Conservation (phyloP, 2,113 vertebrate genomes). For the Chaetorhynchus papuensis region DNA sequence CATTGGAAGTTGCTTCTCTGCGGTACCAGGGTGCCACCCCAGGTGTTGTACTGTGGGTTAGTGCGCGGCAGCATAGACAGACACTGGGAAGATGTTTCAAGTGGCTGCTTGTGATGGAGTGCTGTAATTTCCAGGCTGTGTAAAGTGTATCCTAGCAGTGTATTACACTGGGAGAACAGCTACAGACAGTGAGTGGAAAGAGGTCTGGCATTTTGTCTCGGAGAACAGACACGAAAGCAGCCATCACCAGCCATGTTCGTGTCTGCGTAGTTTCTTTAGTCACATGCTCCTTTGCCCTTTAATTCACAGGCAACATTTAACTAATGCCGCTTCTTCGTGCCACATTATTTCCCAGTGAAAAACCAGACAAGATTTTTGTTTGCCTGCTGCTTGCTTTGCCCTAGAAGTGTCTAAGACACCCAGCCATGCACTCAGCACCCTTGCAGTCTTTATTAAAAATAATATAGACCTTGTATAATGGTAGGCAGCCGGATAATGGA, state of each 20-base stretch:
- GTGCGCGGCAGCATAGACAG: fast-evolving
- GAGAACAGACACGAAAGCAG: background rate
- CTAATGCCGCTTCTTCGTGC: background rate
- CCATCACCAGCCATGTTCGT: fast-evolving
- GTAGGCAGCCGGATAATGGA: background rate
- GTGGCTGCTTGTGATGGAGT: background rate
- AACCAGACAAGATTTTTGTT: background rate
- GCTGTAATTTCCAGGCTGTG: background rate
- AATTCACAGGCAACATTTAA: background rate
- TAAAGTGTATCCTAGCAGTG: background rate
- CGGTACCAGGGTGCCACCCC: background rate
- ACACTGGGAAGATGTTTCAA: background rate
- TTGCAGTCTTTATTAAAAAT: background rate
- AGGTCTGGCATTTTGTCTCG: background rate
- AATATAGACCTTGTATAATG: background rate
- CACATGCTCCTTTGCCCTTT: background rate
- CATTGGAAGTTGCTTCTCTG: background rate
- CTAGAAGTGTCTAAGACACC: background rate
- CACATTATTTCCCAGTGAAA: background rate
- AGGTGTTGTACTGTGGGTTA: fast-evolving
- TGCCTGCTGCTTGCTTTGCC: background rate
- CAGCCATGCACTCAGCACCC: background rate
- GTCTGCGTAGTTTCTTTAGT: background rate
- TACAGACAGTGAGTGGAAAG: background rate
- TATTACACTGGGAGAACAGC: background rate